Evolutionary conservation across 1,140 invertebrate genomes (phyloP).

Genomic region (Micrasema longulum): DNA sequence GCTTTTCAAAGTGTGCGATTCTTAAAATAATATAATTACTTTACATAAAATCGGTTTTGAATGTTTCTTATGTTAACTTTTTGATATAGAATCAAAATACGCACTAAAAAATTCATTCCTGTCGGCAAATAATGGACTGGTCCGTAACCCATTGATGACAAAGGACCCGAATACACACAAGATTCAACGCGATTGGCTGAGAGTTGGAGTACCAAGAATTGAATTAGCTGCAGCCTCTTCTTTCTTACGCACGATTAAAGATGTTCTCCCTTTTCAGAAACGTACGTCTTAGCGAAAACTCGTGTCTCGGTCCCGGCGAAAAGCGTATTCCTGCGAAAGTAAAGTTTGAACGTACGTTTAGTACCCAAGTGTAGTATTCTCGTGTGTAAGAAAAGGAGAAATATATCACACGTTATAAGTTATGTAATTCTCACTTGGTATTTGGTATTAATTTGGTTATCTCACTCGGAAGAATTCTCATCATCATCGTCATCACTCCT

Average conservation of each 20-base stretch:
- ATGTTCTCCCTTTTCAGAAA: slow-evolving; percentile 44
- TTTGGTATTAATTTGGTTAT: slow-evolving; percentile 28
- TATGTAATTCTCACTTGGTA: slow-evolving; percentile 37
- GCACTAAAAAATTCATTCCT: background rate
- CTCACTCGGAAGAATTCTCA: no score
- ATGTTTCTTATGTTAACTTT: no score
- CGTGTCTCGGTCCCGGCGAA: slow-evolving; percentile 32
- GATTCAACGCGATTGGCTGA: slow-evolving; percentile 66
- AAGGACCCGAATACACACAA: slow-evolving; percentile 69
- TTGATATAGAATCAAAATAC: no score
- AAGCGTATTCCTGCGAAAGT: slow-evolving; percentile 20
- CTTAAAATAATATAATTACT: no score
- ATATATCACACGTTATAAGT: slow-evolving; percentile 32
- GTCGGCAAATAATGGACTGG: slow-evolving; percentile 59
- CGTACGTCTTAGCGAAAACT: slow-evolving; percentile 48
- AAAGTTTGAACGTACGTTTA: slow-evolving; percentile 39
- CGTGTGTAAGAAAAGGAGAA: slow-evolving; percentile 33
- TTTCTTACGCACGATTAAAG: slow-evolving; percentile 40
- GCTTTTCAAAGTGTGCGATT: no score
- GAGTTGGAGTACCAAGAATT: slow-evolving; percentile 54
- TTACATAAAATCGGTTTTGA: no score
- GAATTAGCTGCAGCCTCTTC: slow-evolving; percentile 45
- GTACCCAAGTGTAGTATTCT: background rate
- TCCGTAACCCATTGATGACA: slow-evolving; percentile 71
- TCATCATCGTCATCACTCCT: no score